Conservation (phyloP, 1,140 invertebrate species). For the Aporrectodea caliginosa region DNA sequence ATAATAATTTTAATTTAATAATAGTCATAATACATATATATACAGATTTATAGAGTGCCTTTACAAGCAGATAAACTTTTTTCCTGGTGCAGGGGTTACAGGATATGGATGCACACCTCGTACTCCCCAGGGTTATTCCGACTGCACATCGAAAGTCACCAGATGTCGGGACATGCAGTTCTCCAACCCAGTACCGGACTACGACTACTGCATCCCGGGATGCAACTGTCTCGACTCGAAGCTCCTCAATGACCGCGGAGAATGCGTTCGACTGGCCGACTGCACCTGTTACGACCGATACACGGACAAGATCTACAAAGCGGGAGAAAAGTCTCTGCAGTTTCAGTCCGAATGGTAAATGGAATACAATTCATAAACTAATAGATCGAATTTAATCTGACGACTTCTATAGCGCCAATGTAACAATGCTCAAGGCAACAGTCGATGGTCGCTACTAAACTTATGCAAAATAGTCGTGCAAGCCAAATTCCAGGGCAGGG, state of each 20-base stretch:
- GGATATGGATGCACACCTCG: neutral
- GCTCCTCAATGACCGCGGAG: neutral
- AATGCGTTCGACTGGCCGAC: neutral
- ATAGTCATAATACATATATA: too few species aligned
- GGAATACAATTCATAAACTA: too few species aligned
- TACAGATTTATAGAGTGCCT: too few species aligned
- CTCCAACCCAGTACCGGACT: neutral
- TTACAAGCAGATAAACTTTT: too few species aligned
- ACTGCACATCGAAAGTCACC: conserved; percentile 2
- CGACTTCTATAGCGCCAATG: too few species aligned
- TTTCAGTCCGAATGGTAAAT: neutral
- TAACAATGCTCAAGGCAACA: too few species aligned
- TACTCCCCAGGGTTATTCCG: neutral
- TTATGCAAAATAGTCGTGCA: too few species aligned
- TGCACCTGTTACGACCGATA: conserved; percentile 17
- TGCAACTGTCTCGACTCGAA: neutral
- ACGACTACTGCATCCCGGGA: neutral
- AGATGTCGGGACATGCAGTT: conserved; percentile 13
- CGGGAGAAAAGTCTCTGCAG: neutral
- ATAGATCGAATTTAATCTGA: too few species aligned
- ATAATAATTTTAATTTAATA: too few species aligned
- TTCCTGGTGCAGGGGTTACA: too few species aligned
- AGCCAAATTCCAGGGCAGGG: too few species aligned
- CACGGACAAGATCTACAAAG: neutral
- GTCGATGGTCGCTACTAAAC: too few species aligned